phyloP scores from a whole-genome alignment of 1,140 invertebrate genomes.

The Lepidurus couesii region DNA sequence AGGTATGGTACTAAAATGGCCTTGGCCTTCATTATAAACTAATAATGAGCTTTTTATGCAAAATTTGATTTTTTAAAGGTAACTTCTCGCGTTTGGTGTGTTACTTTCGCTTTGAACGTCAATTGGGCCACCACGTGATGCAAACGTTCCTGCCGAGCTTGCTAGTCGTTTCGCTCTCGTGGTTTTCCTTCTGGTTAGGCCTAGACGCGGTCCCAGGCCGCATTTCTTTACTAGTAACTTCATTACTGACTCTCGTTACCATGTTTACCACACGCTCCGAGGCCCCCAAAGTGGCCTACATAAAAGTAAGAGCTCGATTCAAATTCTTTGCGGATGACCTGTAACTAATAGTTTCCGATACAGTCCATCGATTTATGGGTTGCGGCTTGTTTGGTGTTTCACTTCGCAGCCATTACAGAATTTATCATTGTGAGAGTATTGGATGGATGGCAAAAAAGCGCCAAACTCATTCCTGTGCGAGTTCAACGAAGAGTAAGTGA shows the following conservation, averaged over 20 bases:
- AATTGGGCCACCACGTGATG: not conserved
- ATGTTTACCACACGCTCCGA: not conserved
- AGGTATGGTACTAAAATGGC: not conserved
- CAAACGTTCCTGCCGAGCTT: not conserved
- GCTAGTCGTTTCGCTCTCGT: not conserved
- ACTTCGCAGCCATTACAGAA: not conserved
- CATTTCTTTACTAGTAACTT: not conserved
- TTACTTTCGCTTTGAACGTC: not conserved
- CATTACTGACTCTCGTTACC: not conserved
- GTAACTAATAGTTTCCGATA: not conserved
- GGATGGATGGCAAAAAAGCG: not conserved
- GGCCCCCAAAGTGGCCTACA: not conserved
- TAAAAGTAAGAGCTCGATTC: not conserved
- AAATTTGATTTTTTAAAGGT: not conserved
- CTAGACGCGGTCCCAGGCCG: not conserved
- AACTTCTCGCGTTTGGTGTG: not conserved
- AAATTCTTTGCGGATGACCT: not conserved
- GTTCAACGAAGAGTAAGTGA: not conserved
- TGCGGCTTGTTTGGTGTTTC: not conserved
- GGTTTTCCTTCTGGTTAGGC: slow-evolving; percentile 10
- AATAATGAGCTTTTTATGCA: not conserved
- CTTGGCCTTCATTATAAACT: not conserved
- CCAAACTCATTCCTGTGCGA: not conserved
- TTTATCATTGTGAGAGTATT: not conserved
- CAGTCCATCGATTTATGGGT: not conserved